Conservation (phyloP, 2,888 invertebrate species). For the Onchidella celtica region DNA sequence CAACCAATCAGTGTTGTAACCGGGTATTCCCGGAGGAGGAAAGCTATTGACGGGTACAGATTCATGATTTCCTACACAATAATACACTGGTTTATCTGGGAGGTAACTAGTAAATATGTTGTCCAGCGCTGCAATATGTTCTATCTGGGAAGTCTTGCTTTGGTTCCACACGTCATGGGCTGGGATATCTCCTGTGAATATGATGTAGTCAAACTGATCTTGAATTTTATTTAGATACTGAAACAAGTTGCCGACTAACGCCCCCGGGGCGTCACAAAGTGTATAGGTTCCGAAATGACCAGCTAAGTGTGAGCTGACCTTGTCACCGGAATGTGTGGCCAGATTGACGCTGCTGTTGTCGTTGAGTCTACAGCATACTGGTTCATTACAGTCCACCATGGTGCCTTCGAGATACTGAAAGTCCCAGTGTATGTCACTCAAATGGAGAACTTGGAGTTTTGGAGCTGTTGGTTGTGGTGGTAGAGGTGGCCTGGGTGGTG, state of each 20-base stretch:
- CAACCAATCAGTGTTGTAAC: conserved; percentile 92
- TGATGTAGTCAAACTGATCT: conserved; percentile 83
- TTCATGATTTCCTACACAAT: too few species aligned
- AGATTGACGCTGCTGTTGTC: too few species aligned
- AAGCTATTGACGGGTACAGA: too few species aligned
- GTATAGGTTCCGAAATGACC: too few species aligned
- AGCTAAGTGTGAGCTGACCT: too few species aligned
- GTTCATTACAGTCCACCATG: conserved; percentile 87
- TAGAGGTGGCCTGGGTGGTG: too few species aligned
- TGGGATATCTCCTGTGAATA: conserved; percentile 98
- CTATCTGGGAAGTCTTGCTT: conserved; percentile 87
- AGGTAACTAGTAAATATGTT: conserved; percentile 82
- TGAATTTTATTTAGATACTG: too few species aligned
- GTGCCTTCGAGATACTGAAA: conserved; percentile 86
- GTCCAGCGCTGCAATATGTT: conserved; percentile 60
- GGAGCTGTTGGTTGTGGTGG: conserved; percentile 61
- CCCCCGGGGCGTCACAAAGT: too few species aligned
- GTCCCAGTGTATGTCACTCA: conserved; percentile 93
- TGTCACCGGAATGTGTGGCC: too few species aligned
- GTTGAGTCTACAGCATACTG: conserved; percentile 88
- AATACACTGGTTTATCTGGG: too few species aligned
- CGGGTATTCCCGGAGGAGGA: conserved; percentile 83
- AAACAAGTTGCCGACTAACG: too few species aligned
- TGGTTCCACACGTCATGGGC: conserved; percentile 98
- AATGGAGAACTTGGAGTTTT: conserved; percentile 89